Conservation (phyloP, 2,797 vertebrate genomes). For the Enteromius argenteus region DNA sequence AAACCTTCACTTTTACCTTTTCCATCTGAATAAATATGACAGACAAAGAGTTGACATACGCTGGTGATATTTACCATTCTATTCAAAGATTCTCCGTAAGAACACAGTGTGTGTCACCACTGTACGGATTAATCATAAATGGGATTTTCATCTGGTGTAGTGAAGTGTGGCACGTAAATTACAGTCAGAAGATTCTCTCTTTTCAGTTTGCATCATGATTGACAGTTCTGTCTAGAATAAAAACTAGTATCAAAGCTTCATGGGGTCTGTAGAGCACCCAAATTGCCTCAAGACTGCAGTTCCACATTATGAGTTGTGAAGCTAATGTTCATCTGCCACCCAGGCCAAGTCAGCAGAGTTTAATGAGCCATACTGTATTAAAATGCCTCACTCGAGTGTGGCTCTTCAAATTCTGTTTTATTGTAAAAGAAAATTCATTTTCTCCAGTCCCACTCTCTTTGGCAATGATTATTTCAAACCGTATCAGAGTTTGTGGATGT, state of each 20-base stretch:
- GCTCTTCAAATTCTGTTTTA: constrained; percentile 62
- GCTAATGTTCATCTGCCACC: constrained; percentile 81
- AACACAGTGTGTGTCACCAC: constrained; percentile 15
- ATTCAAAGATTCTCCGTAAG: background rate
- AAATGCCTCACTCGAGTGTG: constrained; percentile 65
- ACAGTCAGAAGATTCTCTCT: constrained; percentile 32
- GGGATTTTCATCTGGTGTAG: background rate
- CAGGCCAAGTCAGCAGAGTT: constrained; percentile 71
- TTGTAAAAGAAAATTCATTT: constrained; percentile 63
- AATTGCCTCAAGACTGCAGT: constrained; percentile 47
- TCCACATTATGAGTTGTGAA: constrained; percentile 82
- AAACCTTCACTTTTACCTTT: background rate
- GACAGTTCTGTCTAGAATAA: constrained; percentile 48
- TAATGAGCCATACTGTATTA: constrained; percentile 72
- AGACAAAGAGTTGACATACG: background rate
- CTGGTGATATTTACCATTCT: background rate
- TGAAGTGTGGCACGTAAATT: background rate
- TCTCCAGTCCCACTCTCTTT: constrained; percentile 46
- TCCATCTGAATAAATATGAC: background rate
- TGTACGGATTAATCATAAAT: constrained; percentile 8
- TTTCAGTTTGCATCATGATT: constrained; percentile 31
- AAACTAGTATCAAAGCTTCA: constrained; percentile 29
- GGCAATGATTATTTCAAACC: constrained; percentile 47
- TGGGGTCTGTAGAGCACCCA: constrained; percentile 40
- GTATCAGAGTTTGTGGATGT: constrained; percentile 44